Conservation (phyloP, 2,888 invertebrate species). For the Chrysolina haemoptera region DNA sequence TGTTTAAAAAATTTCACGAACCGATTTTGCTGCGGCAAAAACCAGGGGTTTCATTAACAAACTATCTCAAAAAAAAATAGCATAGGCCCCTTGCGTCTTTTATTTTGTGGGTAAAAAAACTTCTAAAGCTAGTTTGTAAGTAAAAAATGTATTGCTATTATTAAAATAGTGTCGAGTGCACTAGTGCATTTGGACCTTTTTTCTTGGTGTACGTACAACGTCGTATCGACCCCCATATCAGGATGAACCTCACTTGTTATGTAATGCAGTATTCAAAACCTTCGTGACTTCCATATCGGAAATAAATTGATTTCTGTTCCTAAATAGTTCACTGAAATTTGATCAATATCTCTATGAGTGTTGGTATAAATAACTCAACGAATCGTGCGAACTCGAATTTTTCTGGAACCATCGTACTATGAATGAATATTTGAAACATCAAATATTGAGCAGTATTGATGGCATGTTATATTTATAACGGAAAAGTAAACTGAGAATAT, state of each 20-base stretch:
- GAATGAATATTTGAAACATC: not conserved
- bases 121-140: too few relatives aligned
- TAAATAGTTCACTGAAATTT: slow-evolving; percentile 45
- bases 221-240: too few relatives aligned
- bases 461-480: not conserved
- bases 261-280: slow-evolving; percentile 46
- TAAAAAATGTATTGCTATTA: too few relatives aligned
- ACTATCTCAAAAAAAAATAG: too few relatives aligned
- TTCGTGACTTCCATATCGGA: slow-evolving; percentile 47
- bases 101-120: too few relatives aligned
- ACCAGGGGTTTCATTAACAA: too few relatives aligned
- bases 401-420: not conserved
- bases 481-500: not conserved
- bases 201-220: too few relatives aligned
- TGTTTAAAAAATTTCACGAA: too few relatives aligned
- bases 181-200: too few relatives aligned
- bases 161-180: too few relatives aligned
- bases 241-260: slow-evolving; percentile 23
- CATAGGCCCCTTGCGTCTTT: too few relatives aligned
- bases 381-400: slow-evolving; percentile 36
- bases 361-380: slow-evolving; percentile 43
- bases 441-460: slow-evolving; percentile 19
- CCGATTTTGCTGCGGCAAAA: too few relatives aligned
- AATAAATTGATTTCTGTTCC: slow-evolving; percentile 47
- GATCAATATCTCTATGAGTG: slow-evolving; percentile 46